These are phyloP conservation scores for Paralichthys olivaceus DNA, from an alignment of 2,113 vertebrate species.

Conservation along the genomic window DNA sequence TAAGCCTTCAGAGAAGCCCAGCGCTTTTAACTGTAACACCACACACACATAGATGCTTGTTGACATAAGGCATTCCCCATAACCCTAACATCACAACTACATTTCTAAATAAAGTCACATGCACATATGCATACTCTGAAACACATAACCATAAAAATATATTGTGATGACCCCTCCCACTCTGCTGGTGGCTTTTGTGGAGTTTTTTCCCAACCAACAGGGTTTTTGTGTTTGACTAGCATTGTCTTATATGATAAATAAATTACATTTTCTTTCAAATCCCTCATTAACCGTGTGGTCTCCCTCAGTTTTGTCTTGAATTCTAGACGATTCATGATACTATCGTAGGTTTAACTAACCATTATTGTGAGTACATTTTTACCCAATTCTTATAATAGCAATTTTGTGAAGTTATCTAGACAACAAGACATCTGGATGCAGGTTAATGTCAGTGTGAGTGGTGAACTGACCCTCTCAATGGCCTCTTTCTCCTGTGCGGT, in stretches of 20 bases:
- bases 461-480: slow-evolving; percentile 80
- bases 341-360: background rate
- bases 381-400: background rate
- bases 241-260: no score
- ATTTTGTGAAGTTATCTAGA: background rate
- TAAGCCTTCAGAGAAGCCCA: slow-evolving; percentile 85
- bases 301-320: no score
- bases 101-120: background rate
- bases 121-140: background rate
- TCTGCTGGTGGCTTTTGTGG: no score
- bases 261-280: no score
- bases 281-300: no score
- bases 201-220: no score
- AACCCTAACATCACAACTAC: background rate
- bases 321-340: no score
- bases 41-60: background rate
- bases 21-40: slow-evolving; percentile 83
- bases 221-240: no score
- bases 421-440: background rate
- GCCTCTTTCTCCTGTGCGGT: slow-evolving; percentile 86
- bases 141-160: background rate
- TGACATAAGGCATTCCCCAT: background rate
- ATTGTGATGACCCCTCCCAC: no score
- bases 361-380: background rate
- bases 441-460: background rate